Conservation (phyloP, 2,797 vertebrate species). For the Cyclopterus lumpus region DNA sequence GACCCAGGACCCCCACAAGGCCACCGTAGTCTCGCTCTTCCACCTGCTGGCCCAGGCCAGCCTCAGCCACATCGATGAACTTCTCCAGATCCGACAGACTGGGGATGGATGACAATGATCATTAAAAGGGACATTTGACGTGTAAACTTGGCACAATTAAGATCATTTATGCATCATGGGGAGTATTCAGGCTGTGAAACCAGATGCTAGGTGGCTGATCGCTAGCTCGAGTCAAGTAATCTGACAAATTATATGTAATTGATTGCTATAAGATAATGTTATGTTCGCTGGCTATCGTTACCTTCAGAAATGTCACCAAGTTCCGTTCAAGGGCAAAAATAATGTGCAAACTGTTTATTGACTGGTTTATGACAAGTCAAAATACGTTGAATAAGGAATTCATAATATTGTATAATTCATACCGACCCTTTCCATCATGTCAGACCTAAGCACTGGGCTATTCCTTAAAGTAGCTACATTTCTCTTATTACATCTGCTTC, state of each 20-base stretch:
- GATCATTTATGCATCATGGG: neutral
- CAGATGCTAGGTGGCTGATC: neutral
- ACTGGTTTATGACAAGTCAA: neutral
- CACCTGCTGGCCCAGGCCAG: slow-evolving; percentile 83
- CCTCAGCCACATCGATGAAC: slow-evolving; percentile 83
- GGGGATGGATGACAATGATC: neutral
- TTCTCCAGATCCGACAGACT: slow-evolving; percentile 91
- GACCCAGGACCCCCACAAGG: slow-evolving; percentile 90
- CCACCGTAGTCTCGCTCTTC: slow-evolving; percentile 87
- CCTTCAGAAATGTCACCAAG: no score
- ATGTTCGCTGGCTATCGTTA: no score
- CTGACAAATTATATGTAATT: no score
- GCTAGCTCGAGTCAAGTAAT: no score
- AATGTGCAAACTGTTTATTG: neutral
- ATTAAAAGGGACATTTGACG: neutral
- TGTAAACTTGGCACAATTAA: neutral
- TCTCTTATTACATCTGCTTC: no score
- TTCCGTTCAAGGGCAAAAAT: neutral
- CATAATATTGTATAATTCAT: neutral
- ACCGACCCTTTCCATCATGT: neutral
- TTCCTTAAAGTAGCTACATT: no score
- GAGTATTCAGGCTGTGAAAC: no score
- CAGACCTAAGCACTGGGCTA: no score
- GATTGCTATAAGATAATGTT: no score
- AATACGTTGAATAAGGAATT: neutral